phyloP scores from a whole-genome alignment of 1,140 invertebrate species.

The Microplitis demolitor region DNA sequence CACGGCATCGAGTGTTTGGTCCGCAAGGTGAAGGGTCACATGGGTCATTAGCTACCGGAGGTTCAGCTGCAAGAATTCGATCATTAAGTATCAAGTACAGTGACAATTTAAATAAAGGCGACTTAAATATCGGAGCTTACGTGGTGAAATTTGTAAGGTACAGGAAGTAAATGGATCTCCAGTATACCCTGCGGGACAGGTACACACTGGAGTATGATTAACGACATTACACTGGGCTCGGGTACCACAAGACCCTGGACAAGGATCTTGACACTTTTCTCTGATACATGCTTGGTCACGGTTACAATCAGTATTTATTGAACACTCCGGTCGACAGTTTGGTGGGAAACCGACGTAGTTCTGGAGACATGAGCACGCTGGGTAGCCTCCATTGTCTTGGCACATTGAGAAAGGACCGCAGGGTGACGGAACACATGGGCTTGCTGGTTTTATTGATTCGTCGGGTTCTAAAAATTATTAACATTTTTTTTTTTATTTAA shows the following conservation, averaged over 20 bases:
- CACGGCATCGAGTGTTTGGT: slow-evolving; percentile 54
- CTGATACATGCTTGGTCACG: slow-evolving; percentile 73
- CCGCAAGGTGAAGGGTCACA: slow-evolving; percentile 66
- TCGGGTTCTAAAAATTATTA: slow-evolving; percentile 6
- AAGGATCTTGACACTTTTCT: slow-evolving; percentile 75
- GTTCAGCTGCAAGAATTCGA: slow-evolving; percentile 49
- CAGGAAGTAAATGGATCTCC: slow-evolving; percentile 68
- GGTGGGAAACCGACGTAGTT: slow-evolving; percentile 70
- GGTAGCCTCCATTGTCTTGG: slow-evolving; percentile 57
- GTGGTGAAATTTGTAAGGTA: slow-evolving; percentile 54
- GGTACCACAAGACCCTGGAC: slow-evolving; percentile 73
- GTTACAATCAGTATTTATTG: slow-evolving; percentile 74
- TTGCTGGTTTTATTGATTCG: slow-evolving; percentile 28
- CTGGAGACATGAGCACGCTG: slow-evolving; percentile 64
- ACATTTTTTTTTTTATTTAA: not conserved
- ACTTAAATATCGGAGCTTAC: slow-evolving; percentile 55
- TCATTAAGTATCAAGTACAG: slow-evolving; percentile 11
- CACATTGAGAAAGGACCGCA: slow-evolving; percentile 68
- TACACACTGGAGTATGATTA: slow-evolving; percentile 66
- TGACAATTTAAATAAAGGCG: not conserved
- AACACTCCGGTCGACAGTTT: slow-evolving; percentile 75
- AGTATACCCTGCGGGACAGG: slow-evolving; percentile 63
- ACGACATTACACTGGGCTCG: slow-evolving; percentile 66
- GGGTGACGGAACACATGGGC: slow-evolving; percentile 62
- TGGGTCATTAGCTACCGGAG: slow-evolving; percentile 44